A percentile compares a stretch with the other conserved stretches of the same genome.
Evolutionary conservation across 2,797 vertebrate genomes (phyloP).

Genomic region (Hydrolagus colliei): DNA sequence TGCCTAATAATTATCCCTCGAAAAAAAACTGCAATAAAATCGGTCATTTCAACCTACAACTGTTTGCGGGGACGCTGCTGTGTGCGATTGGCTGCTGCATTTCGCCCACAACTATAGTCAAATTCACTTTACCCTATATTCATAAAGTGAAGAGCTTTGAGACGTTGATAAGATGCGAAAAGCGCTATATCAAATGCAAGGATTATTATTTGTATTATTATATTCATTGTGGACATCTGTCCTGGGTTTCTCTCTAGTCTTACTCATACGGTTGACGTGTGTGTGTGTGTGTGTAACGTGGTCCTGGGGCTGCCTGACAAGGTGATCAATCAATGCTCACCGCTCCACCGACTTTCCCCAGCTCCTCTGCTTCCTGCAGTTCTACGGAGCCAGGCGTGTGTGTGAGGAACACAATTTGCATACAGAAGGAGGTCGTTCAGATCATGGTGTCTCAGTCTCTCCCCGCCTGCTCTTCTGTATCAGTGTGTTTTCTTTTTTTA

Average conservation of each 20-base stretch:
- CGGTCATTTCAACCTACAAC: no score
- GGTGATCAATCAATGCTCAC: not conserved
- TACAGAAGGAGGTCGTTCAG: not conserved
- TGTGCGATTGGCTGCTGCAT: no score
- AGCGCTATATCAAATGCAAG: no score
- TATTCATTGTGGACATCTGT: not conserved
- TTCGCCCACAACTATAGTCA: no score
- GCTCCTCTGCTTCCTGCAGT: not conserved
- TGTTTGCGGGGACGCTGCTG: no score
- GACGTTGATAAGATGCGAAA: no score
- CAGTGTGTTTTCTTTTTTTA: not conserved
- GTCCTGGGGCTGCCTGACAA: not conserved
- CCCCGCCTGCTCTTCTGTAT: not conserved
- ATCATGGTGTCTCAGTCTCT: not conserved
- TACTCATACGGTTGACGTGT: not conserved
- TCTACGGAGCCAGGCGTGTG: not conserved
- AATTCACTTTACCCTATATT: no score
- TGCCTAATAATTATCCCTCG: no score
- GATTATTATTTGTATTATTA: not conserved
- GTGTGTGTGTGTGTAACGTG: not conserved
- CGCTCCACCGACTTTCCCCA: not conserved
- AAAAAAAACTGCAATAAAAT: no score
- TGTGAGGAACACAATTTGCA: not conserved
- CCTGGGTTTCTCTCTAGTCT: no score
- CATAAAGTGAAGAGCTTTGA: no score